Percentiles rank a stretch among this genome's conserved stretches.
Evolutionary conservation across 1,140 invertebrate genomes (phyloP).

Genomic region (Campodea augens): DNA sequence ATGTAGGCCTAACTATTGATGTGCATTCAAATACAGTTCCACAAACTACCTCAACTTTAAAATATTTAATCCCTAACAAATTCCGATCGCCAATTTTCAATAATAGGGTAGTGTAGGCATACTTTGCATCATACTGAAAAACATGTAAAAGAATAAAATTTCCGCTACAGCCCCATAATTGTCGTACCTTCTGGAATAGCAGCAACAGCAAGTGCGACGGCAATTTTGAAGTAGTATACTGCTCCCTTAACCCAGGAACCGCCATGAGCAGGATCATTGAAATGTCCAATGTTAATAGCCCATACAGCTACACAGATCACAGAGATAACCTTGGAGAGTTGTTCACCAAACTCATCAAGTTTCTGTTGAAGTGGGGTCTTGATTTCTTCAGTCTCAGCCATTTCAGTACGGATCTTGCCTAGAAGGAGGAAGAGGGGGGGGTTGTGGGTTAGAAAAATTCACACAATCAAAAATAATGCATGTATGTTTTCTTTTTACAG

Average conservation of each 20-base stretch:
- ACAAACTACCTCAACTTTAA: no score
- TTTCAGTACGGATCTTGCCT: slow-evolving; percentile 94
- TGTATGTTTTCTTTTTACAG: no score
- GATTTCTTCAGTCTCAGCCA: slow-evolving; percentile 99
- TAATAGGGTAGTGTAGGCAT: no score
- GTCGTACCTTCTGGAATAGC: slow-evolving; percentile 75
- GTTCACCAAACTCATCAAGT: slow-evolving; percentile 98
- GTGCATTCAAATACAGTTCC: no score
- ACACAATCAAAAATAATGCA: no score
- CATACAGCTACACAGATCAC: slow-evolving; percentile 99
- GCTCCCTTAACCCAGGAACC: slow-evolving; percentile 99
- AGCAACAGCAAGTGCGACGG: slow-evolving; percentile 96
- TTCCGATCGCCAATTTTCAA: no score
- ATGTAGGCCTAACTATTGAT: no score
- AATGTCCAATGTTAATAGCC: slow-evolving; percentile 99
- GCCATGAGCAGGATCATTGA: slow-evolving; percentile 98
- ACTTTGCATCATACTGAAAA: no score
- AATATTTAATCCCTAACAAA: no score
- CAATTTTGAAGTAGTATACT: slow-evolving; percentile 99
- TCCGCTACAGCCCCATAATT: neutral
- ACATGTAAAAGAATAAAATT: neutral
- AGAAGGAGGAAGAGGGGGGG: slow-evolving; percentile 3
- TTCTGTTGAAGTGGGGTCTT: slow-evolving; percentile 99
- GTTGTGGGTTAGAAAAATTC: no score
- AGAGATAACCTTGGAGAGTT: slow-evolving; percentile 98